Evolutionary conservation across 1,140 invertebrate species (phyloP), one percentile per base, ranked within the genome.

Genomic region (Monomorium pharaonis): DNA sequence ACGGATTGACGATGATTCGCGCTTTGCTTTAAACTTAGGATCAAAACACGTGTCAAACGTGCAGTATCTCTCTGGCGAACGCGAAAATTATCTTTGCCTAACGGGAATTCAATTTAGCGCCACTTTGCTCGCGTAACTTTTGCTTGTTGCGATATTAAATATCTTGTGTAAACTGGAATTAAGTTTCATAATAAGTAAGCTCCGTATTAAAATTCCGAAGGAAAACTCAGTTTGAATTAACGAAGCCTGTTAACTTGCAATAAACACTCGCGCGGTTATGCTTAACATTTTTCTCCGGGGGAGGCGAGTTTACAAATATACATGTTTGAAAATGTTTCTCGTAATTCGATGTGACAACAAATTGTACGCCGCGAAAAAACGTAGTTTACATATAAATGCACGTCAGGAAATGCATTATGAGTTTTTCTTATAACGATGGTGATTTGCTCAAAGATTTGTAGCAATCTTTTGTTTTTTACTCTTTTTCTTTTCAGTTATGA

Each of bases 151-250:
- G 30, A 76, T 47, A 76, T 62, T 60, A 47, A 76, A 62, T 44
- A 62, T 60, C 37, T 62, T 62, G 37, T 33, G 18, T 30, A 44
- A n/a, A 44, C 56, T 62, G n/a, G 56, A 76, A 76, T 76, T 58
- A 58, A 75, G 21, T 75, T 75, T 75, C 49, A 30, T 33, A 75
- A 75, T 47, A 75, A 72, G 24, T 42, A 42, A 75, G 33, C 21
- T 49, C 12, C 0, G 21, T 33, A 49, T 77, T 47, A 49, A 18
- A 44, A 76, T 76, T 27, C 6, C 37, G 37, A 62, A 62, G 21
- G 2, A 7, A 56, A 74, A 54, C 30, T 37, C 42, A 24, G 12
- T 21, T n/a, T 44, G 27, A 77, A 58, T 75, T 42, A 75, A 77
- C 56, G 56, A 47, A 63, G 42, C 18, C 42, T 33, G 27, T 77